These are phyloP conservation scores for Rhombomys opimus DNA, from an alignment of 2,113 vertebrate genomes.

Conservation along the genomic window DNA sequence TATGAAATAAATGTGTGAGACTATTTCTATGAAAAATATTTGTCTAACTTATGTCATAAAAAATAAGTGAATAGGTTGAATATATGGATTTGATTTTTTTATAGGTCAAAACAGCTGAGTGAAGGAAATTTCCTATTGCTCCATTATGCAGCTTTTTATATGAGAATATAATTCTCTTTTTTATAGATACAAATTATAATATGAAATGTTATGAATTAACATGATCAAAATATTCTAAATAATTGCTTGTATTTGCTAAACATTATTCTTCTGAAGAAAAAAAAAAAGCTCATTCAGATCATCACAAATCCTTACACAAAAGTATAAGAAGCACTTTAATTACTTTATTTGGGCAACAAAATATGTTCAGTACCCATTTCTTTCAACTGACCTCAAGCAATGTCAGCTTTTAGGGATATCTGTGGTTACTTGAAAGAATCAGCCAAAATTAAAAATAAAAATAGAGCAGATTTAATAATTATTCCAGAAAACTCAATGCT, in stretches of 20 bases:
- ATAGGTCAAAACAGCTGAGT: background rate
- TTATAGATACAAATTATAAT: background rate
- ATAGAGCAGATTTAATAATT: conserved; percentile 22
- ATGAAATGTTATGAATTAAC: background rate
- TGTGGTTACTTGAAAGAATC: background rate
- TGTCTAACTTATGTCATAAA: conserved; percentile 25
- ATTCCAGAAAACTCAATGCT: background rate
- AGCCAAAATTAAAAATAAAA: background rate
- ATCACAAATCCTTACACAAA: background rate
- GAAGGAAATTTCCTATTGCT: background rate
- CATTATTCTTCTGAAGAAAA: background rate
- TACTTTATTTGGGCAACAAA: conserved; percentile 34
- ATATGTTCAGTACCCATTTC: background rate
- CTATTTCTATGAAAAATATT: background rate
- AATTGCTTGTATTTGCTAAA: conserved; percentile 16
- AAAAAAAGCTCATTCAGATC: conserved; percentile 3
- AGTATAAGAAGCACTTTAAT: background rate
- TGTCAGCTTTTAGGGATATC: background rate
- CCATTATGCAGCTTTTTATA: background rate
- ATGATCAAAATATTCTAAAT: background rate
- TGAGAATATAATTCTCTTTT: background rate
- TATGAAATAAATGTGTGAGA: background rate
- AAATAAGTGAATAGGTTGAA: background rate
- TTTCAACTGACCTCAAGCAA: background rate
- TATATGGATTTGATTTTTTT: conserved; percentile 23